Conservation (phyloP, 2,888 invertebrate species). For the Diogma glabrata region DNA sequence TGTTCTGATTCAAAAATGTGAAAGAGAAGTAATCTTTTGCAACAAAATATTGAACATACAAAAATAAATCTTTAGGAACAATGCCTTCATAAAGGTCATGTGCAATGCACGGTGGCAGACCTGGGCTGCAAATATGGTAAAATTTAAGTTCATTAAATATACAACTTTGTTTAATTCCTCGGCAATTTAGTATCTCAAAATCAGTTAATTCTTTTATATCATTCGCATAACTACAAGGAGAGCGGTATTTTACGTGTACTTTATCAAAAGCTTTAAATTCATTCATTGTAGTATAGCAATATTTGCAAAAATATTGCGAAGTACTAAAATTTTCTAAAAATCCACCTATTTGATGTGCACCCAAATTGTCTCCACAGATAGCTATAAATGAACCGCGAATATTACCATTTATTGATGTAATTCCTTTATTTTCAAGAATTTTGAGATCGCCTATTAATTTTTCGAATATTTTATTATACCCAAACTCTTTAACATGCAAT, state of each 20-base stretch:
- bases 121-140: not conserved
- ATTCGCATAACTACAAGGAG: not conserved
- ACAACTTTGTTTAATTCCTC: no score
- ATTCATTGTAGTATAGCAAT: no score
- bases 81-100: not conserved
- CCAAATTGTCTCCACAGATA: not conserved
- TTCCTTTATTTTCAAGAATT: no score
- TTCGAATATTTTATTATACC: no score
- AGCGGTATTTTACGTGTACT: not conserved
- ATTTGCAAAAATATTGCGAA: conserved; percentile 4
- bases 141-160: no score
- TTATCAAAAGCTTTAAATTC: not conserved
- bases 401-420: no score
- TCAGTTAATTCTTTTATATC: conserved; percentile 2
- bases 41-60: not conserved
- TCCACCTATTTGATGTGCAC: conserved; percentile 1
- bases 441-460: no score
- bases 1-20: not conserved
- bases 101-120: not conserved
- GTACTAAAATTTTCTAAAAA: conserved; percentile 5
- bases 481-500: no score
- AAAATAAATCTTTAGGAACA: not conserved
- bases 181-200: not conserved
- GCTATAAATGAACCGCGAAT: no score
- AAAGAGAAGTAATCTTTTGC: not conserved